Conservation (phyloP, 2,797 vertebrate species). For the Aplochiton taeniatus region DNA sequence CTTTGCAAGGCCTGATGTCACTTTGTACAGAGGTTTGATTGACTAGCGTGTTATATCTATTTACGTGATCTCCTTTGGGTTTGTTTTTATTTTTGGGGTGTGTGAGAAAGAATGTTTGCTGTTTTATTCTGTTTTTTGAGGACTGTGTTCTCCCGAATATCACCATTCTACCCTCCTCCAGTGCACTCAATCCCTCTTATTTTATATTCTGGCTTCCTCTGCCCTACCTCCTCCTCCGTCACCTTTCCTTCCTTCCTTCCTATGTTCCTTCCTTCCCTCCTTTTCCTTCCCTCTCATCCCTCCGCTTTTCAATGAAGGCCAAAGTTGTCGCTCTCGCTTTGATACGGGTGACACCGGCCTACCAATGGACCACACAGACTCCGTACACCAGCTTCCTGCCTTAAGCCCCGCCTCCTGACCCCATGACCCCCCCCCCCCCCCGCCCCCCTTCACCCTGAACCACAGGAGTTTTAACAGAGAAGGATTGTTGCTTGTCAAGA, state of each 20-base stretch:
- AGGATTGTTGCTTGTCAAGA: conserved; percentile 19
- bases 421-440: conserved; percentile 6
- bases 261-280: conserved; percentile 12
- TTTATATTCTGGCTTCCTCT: conserved; percentile 39
- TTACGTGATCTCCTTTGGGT: conserved; percentile 46
- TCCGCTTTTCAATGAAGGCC: conserved; percentile 55
- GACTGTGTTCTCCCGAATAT: conserved; percentile 59
- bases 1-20: conserved; percentile 81
- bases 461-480: conserved; percentile 56
- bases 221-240: conserved; percentile 20
- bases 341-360: conserved; percentile 47
- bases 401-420: conserved; percentile 74
- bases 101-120: conserved; percentile 62
- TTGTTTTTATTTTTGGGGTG: conserved; percentile 64
- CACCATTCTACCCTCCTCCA: conserved; percentile 51
- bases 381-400: conserved; percentile 80
- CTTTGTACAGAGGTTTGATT: conserved; percentile 75
- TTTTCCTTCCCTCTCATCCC: conserved; percentile 22
- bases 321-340: conserved; percentile 66
- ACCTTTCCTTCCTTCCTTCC: conserved; percentile 45
- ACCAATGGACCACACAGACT: conserved; percentile 55
- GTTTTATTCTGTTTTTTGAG: conserved; percentile 67
- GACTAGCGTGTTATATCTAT: conserved; percentile 59
- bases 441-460: conserved; percentile 27
- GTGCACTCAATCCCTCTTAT: conserved; percentile 32